Base-by-base conservation (phyloP, 2,797 vertebrate species). In the Acomys russatus region DNA sequence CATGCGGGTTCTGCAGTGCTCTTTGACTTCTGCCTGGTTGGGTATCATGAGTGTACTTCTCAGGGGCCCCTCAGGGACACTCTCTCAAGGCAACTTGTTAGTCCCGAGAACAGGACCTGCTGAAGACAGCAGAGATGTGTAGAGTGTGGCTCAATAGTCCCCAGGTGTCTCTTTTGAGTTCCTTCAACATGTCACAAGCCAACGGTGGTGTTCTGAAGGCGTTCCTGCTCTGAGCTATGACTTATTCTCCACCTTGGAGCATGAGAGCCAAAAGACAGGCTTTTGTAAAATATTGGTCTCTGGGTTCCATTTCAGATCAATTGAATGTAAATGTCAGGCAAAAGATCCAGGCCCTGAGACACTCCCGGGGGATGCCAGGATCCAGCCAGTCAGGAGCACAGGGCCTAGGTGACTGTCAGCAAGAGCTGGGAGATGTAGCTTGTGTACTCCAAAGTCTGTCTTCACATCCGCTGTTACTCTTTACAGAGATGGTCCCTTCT, bases 381-480 rank as follows among this genome's bases (percentile, higher is more conserved):
- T 78, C 3, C 2, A 68, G 64, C 33, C 59, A 63, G 7, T 88
- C 51, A 51, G 74, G 77, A 64, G 56, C 63, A 71, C 63, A 61
- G 28, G 51, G 80, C 20, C 17, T 15, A 71, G 4, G 64, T 66
- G 84, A 44, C 30, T 44, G 30, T 63, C 44, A 7, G 3, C 15
- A 71, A 91, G 54, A 91, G 59, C 35, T 90, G 49, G 18, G 17
- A 1, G 76, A 63, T 88, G 77, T 51, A 66, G 64, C 83, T 73
- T 93, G 83, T 88, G 44, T n/a, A 9, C n/a, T 74, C 85, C 22
- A 80, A 91, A 89, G n/a, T 83, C 22, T 80, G 8, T 35, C 91
- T 96, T 76, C 84, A 82, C 76, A 85, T 68, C 18, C 38, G 49
- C 2, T 64, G 70, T 28, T 68, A 61, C 11, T 68, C 64, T 90